Conservation (phyloP, 2,113 vertebrate genomes). For the Climacteris rufus region DNA sequence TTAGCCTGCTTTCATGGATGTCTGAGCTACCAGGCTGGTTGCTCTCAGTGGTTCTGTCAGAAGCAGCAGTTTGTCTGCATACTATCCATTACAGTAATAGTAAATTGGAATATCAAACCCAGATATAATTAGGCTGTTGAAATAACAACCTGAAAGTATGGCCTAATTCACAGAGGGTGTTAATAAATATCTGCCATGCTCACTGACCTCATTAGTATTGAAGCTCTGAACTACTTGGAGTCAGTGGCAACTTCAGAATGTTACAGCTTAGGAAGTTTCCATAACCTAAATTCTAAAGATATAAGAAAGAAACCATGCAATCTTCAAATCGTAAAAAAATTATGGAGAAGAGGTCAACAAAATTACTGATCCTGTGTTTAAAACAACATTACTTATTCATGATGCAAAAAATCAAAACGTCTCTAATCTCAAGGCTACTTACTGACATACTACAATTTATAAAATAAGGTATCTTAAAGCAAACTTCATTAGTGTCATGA, state of each 20-base stretch:
- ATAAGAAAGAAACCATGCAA: neutral
- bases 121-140: conserved; percentile 55
- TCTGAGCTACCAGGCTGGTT: neutral
- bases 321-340: neutral
- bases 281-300: conserved; percentile 22
- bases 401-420: neutral
- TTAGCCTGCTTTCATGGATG: neutral
- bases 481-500: neutral
- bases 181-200: conserved; percentile 48
- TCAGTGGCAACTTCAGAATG: neutral
- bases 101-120: conserved; percentile 45
- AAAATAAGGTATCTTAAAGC: neutral
- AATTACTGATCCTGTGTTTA: neutral
- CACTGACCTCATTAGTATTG: conserved; percentile 42
- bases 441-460: neutral
- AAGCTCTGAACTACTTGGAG: conserved; percentile 29
- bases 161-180: conserved; percentile 40
- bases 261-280: conserved; percentile 15
- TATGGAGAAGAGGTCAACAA: neutral
- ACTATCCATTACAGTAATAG: conserved; percentile 5
- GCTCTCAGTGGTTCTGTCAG: conserved; percentile 16
- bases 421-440: neutral
- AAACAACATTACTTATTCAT: neutral
- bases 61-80: neutral
- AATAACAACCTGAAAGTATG: conserved; percentile 40